phyloP scores from a whole-genome alignment of 2,113 vertebrate genomes.

The Apistogramma diplotaenia region DNA sequence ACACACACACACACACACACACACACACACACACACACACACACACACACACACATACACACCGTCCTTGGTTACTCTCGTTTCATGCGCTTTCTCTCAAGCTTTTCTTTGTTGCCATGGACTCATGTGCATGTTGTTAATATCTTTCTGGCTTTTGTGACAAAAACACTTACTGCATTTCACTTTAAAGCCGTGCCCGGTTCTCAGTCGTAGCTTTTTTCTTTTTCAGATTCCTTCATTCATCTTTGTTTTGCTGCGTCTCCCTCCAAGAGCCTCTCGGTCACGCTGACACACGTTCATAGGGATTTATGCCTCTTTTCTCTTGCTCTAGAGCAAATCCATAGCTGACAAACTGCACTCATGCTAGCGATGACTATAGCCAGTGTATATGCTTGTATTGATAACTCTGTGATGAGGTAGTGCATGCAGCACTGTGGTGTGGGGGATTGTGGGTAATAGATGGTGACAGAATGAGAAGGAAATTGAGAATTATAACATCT shows the following conservation, averaged over 20 bases:
- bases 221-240: not conserved
- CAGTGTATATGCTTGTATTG: constrained; percentile 47
- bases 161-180: constrained; percentile 17
- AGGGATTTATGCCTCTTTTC: not conserved
- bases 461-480: constrained; percentile 59
- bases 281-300: constrained; percentile 12
- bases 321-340: constrained; percentile 4
- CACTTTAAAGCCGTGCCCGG: not conserved
- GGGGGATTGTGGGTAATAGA: constrained; percentile 36
- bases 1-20: not conserved
- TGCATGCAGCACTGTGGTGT: not conserved
- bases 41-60: not conserved
- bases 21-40: not conserved
- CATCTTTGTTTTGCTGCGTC: not conserved
- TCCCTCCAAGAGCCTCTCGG: not conserved
- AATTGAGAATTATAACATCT: constrained; percentile 51
- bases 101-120: constrained; percentile 68
- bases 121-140: constrained; percentile 44
- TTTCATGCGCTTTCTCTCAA: constrained; percentile 36
- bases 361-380: constrained; percentile 6
- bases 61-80: constrained; percentile 11
- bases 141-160: constrained; percentile 22
- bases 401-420: constrained; percentile 16
- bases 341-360: not conserved
- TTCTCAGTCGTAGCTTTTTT: not conserved